Conservation (phyloP, 2,888 invertebrate genomes). For the Volucella zonaria region DNA sequence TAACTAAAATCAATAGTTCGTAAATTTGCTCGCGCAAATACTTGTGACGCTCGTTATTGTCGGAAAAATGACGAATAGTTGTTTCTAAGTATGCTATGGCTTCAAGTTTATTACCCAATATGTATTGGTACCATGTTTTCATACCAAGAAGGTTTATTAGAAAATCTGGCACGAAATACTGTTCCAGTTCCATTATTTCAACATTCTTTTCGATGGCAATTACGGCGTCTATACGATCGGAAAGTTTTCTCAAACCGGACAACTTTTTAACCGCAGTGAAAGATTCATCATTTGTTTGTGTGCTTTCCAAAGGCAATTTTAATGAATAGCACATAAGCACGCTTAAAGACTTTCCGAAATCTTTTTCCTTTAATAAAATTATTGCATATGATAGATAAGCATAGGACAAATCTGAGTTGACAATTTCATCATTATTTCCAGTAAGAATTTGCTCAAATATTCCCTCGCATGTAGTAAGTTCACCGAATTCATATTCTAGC, state of each 20-base stretch:
- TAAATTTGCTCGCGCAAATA: constrained; percentile 82
- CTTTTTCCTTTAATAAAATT: constrained; percentile 76
- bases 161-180: constrained; percentile 79
- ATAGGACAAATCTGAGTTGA: constrained; percentile 76
- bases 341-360: constrained; percentile 75
- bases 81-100: constrained; percentile 76
- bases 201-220: constrained; percentile 76
- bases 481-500: constrained; percentile 84
- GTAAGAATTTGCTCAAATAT: constrained; percentile 83
- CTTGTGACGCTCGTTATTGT: constrained; percentile 74
- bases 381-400: constrained; percentile 78
- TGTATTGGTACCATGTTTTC: constrained; percentile 76
- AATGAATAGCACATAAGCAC: constrained; percentile 76
- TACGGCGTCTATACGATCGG: constrained; percentile 74
- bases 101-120: constrained; percentile 75
- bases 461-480: constrained; percentile 82
- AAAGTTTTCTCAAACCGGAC: constrained; percentile 74
- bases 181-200: constrained; percentile 77
- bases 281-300: constrained; percentile 33
- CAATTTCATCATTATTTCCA: constrained; percentile 65
- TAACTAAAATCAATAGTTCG: constrained; percentile 81
- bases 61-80: constrained; percentile 75
- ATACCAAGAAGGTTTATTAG: constrained; percentile 77
- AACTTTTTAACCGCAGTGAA: constrained; percentile 75
- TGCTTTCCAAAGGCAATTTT: constrained; percentile 51